A percentile compares a stretch with the other conserved stretches of the same genome.
Evolutionary conservation across 1,140 invertebrate species (phyloP).

Genomic region (Carcinoscorpius rotundicauda): DNA sequence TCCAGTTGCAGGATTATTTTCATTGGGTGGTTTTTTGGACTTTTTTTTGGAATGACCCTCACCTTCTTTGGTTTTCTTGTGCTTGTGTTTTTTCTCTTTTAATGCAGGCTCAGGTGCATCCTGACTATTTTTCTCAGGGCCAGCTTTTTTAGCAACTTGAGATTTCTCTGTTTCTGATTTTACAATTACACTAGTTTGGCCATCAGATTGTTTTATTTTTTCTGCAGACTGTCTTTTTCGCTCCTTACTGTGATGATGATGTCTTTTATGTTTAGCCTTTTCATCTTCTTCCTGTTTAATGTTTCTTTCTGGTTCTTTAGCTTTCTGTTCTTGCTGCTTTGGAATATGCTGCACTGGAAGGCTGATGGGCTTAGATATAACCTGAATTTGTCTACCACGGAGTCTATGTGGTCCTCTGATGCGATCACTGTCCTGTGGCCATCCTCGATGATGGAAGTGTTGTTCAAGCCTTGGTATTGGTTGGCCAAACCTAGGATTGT

Average conservation of each 20-base stretch:
- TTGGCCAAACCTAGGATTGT: background rate
- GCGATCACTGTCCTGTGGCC: too few relatives aligned
- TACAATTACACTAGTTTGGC: too few relatives aligned
- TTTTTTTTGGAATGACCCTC: slow-evolving; percentile 31
- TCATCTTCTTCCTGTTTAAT: slow-evolving; percentile 26
- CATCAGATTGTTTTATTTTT: slow-evolving; percentile 1
- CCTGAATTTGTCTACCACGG: too few relatives aligned
- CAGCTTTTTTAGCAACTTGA: too few relatives aligned
- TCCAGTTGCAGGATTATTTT: slow-evolving; percentile 19
- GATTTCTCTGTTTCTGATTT: too few relatives aligned
- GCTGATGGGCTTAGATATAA: too few relatives aligned
- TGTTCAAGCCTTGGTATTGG: background rate
- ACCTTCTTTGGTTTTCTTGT: slow-evolving; percentile 26
- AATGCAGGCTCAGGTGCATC: slow-evolving; percentile 49
- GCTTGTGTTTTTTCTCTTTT: slow-evolving; percentile 24
- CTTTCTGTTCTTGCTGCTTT: slow-evolving; percentile 9
- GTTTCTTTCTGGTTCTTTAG: slow-evolving; percentile 11
- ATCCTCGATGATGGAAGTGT: background rate
- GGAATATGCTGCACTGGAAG: slow-evolving; percentile 1
- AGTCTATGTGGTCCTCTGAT: too few relatives aligned
- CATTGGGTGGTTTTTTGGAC: too few relatives aligned
- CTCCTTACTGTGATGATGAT: slow-evolving; percentile 15
- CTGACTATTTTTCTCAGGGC: too few relatives aligned
- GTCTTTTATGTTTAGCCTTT: slow-evolving; percentile 12
- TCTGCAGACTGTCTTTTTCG: slow-evolving; percentile 11